phyloP scores from a whole-genome alignment of 2,888 invertebrate genomes.

The Lamellibrachia columna region DNA sequence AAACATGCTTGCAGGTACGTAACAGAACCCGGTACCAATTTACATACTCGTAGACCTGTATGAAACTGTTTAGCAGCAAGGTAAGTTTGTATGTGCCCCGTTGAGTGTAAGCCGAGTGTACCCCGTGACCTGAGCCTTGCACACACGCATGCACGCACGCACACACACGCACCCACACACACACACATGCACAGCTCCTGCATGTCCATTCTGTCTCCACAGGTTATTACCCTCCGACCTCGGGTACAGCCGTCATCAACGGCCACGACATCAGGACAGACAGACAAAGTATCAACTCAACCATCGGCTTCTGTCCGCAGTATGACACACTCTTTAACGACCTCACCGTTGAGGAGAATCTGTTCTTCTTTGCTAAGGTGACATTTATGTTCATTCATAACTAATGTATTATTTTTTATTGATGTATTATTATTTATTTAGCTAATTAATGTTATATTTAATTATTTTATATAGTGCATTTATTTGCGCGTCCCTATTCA shows the following conservation, averaged over 20 bases:
- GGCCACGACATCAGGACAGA: not conserved
- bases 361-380: not conserved
- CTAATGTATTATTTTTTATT: too few relatives aligned
- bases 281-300: not conserved
- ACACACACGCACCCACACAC: too few relatives aligned
- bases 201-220: not conserved
- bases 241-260: not conserved
- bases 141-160: too few relatives aligned
- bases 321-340: not conserved
- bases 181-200: not conserved
- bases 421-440: too few relatives aligned
- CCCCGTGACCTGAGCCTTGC: too few relatives aligned
- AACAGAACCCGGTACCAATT: not conserved
- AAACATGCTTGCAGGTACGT: not conserved
- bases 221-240: not conserved
- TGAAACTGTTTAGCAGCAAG: too few relatives aligned
- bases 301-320: not conserved
- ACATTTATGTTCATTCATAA: not conserved
- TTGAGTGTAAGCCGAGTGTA: too few relatives aligned
- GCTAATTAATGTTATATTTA: too few relatives aligned
- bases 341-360: slow-evolving; percentile 4
- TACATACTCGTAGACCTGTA: too few relatives aligned
- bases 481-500: too few relatives aligned
- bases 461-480: too few relatives aligned
- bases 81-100: too few relatives aligned